Evolutionary conservation across 2,113 vertebrate species (phyloP).

Genomic region (Etia nguti): DNA sequence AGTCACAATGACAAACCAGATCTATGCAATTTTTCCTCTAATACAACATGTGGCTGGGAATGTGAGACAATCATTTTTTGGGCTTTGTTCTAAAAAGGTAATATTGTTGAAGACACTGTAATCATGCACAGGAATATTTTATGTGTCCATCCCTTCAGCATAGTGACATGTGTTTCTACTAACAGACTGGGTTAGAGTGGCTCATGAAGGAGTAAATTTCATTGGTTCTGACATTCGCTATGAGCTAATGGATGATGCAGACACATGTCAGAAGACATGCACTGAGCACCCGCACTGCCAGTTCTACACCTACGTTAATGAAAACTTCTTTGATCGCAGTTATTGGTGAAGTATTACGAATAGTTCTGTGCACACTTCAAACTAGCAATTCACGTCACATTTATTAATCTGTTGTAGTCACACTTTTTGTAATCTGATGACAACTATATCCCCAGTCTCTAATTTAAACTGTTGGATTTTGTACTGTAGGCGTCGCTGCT

Average conservation of each 20-base stretch:
- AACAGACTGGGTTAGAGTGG: slow-evolving; percentile 32
- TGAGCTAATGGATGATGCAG: slow-evolving; percentile 3
- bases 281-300: slow-evolving; percentile 44
- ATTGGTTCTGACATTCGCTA: neutral
- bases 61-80: neutral
- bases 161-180: neutral
- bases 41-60: neutral
- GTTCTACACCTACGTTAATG: slow-evolving; percentile 46
- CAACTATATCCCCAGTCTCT: neutral
- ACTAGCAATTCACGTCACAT: neutral
- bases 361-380: neutral
- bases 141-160: neutral
- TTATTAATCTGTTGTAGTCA: neutral
- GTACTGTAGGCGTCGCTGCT: slow-evolving; percentile 47
- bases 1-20: neutral
- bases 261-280: slow-evolving; percentile 37
- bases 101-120: neutral
- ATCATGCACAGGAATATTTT: fast-evolving
- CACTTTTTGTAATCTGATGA: neutral
- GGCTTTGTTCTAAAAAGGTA: neutral
- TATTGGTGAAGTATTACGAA: neutral
- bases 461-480: neutral
- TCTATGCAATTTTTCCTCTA: neutral
- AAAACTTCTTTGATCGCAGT: neutral
- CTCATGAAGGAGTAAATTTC: slow-evolving; percentile 25